Conservation (phyloP, 2,888 invertebrate genomes). For the Zele albiditarsus region DNA sequence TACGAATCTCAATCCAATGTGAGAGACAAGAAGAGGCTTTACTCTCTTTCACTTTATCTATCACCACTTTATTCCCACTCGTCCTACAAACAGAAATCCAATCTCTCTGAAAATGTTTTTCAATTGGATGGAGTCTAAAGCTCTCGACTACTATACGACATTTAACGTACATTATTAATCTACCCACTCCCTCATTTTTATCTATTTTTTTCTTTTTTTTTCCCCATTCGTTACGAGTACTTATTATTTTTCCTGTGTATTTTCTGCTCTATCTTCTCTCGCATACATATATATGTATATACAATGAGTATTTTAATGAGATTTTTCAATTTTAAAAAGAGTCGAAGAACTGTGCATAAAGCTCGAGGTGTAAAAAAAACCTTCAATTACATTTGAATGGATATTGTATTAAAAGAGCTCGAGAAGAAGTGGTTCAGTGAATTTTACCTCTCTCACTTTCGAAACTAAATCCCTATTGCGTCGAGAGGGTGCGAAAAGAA, state of each 20-base stretch:
- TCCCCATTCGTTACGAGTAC: background rate
- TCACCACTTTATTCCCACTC: conserved; percentile 4
- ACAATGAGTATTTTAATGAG: background rate
- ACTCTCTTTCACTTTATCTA: background rate
- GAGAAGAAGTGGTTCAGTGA: conserved; percentile 3
- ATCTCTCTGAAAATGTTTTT: conserved; percentile 57
- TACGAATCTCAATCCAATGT: background rate
- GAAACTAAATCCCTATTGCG: conserved; percentile 2
- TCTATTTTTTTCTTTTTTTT: conserved; percentile 14
- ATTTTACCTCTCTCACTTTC: conserved; percentile 6
- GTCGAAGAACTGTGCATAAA: background rate
- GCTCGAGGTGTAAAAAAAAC: background rate
- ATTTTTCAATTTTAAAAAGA: background rate
- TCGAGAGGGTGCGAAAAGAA: conserved; percentile 7
- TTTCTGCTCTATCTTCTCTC: background rate
- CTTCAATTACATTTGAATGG: conserved; percentile 28
- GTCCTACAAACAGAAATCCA: conserved; percentile 51
- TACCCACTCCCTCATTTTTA: conserved; percentile 22
- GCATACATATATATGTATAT: background rate
- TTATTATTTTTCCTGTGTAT: background rate
- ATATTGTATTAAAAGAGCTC: conserved; percentile 11
- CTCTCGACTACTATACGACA: conserved; percentile 54
- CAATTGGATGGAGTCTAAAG: conserved; percentile 57
- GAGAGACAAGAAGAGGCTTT: background rate
- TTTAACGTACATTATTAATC: conserved; percentile 64